phyloP scores from a whole-genome alignment of 2,797 vertebrate genomes.

The Chaetophractus vellerosus region DNA sequence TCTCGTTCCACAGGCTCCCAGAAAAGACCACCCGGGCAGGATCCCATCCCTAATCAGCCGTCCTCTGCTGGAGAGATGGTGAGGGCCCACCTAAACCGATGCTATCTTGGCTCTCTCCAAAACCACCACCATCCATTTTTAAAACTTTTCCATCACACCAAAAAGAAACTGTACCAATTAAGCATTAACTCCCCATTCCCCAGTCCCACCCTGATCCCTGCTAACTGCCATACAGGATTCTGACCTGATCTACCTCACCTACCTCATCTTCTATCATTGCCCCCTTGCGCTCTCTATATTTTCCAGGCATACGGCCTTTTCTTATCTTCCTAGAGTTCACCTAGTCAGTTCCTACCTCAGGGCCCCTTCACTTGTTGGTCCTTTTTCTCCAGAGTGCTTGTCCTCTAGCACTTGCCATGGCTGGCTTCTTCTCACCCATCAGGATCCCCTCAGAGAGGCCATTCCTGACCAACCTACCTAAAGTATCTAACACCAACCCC shows the following conservation, averaged over 20 bases:
- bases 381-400: not conserved
- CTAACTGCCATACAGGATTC: not conserved
- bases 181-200: too few species aligned
- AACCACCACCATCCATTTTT: too few species aligned
- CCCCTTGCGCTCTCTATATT: not conserved
- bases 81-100: too few species aligned
- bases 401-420: not conserved
- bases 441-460: not conserved
- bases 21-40: too few species aligned
- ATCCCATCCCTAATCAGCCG: too few species aligned
- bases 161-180: too few species aligned
- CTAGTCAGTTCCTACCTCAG: not conserved
- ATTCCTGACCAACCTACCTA: not conserved
- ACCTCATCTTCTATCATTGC: not conserved
- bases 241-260: not conserved
- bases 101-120: too few species aligned
- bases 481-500: not conserved
- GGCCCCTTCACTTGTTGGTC: not conserved
- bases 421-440: not conserved
- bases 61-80: too few species aligned
- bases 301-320: not conserved
- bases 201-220: too few species aligned
- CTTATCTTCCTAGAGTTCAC: conserved; percentile 1
- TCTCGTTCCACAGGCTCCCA: too few species aligned
- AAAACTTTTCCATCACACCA: too few species aligned